phyloP scores from a whole-genome alignment of 2,888 invertebrate genomes.

The Antheraea yamamai region DNA sequence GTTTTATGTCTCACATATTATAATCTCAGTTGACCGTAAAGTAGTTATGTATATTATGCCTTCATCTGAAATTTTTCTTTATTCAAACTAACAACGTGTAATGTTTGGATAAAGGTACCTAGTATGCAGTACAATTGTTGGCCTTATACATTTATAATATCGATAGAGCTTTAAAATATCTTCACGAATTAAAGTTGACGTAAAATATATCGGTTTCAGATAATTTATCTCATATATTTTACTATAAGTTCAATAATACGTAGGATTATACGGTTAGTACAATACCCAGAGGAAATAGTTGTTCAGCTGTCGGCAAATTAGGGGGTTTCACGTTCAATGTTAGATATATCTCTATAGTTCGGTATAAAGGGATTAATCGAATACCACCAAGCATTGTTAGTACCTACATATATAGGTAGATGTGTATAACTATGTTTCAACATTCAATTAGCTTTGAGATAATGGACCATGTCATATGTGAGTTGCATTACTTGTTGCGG shows the following conservation, averaged over 20 bases:
- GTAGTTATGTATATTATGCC: too few relatives aligned
- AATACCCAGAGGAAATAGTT: not conserved
- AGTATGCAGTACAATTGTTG: not conserved
- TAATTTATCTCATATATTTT: not conserved
- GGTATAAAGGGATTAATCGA: not conserved
- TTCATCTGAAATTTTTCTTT: not conserved
- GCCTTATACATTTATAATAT: not conserved
- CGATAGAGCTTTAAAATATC: not conserved
- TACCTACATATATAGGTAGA: not conserved
- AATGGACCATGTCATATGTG: not conserved
- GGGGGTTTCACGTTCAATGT: not conserved
- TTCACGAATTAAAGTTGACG: not conserved
- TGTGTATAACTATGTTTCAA: not conserved
- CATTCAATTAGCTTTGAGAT: constrained; percentile 2
- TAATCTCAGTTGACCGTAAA: too few relatives aligned
- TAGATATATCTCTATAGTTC: not conserved
- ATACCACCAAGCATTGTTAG: not conserved
- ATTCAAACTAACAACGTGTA: not conserved
- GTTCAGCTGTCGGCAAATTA: constrained; percentile 1
- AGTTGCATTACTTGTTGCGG: not conserved
- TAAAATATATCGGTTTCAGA: not conserved
- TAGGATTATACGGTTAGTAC: not conserved
- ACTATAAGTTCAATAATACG: not conserved
- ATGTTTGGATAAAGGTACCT: not conserved
- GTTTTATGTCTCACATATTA: too few relatives aligned